A percentile compares a stretch with the other conserved stretches of the same genome.
These are phyloP conservation scores for Cephus sareptanus DNA, from an alignment of 2,888 invertebrate genomes.

Conservation along the genomic window DNA sequence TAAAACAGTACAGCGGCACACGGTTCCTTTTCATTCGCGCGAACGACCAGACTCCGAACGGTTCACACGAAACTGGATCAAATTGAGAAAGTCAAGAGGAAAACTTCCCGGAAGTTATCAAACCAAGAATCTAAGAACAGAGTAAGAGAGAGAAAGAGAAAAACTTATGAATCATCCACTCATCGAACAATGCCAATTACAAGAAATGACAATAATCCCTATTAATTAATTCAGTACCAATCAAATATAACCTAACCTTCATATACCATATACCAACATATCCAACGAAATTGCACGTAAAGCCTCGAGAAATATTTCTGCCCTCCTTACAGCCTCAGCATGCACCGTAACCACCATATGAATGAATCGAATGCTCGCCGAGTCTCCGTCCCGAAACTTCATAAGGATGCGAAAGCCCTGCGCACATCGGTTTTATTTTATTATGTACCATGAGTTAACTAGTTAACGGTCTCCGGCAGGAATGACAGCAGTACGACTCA, in stretches of 20 bases:
- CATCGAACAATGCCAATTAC: neutral
- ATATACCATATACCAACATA: neutral
- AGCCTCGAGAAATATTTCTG: neutral
- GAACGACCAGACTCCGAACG: neutral
- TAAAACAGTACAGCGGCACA: neutral
- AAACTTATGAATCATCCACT: neutral
- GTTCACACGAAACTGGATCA: neutral
- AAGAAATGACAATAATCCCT: neutral
- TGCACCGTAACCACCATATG: neutral
- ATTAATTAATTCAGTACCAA: neutral
- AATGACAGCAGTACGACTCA: conserved; percentile 9
- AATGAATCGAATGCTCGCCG: neutral
- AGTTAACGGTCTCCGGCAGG: neutral
- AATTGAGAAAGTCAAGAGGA: neutral
- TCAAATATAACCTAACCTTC: neutral
- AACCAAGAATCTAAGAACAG: neutral
- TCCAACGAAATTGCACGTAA: neutral
- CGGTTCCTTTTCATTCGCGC: neutral
- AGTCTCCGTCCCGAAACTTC: neutral
- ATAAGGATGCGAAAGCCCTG: neutral
- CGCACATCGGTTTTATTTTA: neutral
- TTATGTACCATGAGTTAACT: neutral
- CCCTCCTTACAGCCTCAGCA: neutral
- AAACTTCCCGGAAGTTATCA: neutral
- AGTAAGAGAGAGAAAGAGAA: neutral